Evolutionary conservation across 2,797 vertebrate species (phyloP).

Genomic region (Ciconia nigra): DNA sequence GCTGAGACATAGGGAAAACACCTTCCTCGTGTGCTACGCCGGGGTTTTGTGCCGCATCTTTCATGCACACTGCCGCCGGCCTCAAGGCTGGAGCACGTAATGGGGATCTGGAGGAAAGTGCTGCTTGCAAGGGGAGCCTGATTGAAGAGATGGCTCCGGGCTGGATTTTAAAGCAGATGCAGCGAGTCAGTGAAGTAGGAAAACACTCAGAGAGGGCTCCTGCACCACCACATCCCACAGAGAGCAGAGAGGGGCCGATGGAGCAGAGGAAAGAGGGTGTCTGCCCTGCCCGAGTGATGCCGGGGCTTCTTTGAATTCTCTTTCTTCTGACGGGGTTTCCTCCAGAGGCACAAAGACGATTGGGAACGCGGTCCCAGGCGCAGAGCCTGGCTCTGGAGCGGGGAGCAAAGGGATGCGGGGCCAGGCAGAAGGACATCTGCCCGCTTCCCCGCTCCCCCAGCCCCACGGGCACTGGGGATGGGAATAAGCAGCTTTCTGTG

Average conservation of each 20-base stretch:
- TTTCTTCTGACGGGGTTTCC: not conserved
- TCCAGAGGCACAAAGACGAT: not conserved
- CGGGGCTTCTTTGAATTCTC: not conserved
- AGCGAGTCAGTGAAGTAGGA: not conserved
- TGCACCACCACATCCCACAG: not conserved
- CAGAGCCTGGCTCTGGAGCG: fast-evolving
- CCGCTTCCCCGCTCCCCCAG: fast-evolving
- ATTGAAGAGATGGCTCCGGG: not conserved
- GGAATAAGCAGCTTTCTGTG: not conserved
- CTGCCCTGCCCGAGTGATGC: not conserved
- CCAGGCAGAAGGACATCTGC: not conserved
- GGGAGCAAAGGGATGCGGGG: not conserved
- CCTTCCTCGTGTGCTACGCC: fast-evolving
- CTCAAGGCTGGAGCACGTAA: not conserved
- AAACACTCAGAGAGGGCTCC: not conserved
- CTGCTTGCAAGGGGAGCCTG: not conserved
- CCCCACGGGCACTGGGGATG: fast-evolving
- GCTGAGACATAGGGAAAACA: not conserved
- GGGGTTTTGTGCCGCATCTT: not conserved
- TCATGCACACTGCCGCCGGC: not conserved
- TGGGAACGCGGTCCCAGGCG: not conserved
- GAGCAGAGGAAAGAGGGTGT: not conserved
- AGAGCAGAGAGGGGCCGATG: not conserved
- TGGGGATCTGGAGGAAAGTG: not conserved
- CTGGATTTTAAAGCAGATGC: not conserved